Base-by-base conservation (phyloP, 2,113 vertebrate genomes). In the Pelusios castaneus region DNA sequence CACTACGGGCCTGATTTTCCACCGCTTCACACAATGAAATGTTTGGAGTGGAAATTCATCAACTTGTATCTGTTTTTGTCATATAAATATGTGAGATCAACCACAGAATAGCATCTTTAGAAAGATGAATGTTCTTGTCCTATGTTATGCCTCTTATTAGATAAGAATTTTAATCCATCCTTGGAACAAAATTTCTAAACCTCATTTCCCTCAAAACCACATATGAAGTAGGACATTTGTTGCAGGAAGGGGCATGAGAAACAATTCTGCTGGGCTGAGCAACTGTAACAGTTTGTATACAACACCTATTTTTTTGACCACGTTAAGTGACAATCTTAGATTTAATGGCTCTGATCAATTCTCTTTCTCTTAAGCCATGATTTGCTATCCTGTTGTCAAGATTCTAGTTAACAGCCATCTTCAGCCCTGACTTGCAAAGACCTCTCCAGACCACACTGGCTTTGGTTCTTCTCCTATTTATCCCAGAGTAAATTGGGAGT, bases 331-430 rank as follows among this genome's bases (percentile, higher is more conserved):
- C 51, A 52, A 52, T 52, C 14, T 52, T 52, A 52, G 51, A 52
- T 52, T 13, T 52, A 3, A 11, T 45, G 85, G 55, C 52, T 25
- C 31, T 91, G 34, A 70, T 38, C n/a, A 58, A 81, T 80, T 94
- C 29, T 79, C 5, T 87, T 87, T 9, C 24, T 88, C 34, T 38
- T 88, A 92, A 92, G 87, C 75, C 45, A 67, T 29, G 27, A 80
- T 34, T 85, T 85, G 88, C 41, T 49, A 90, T 94, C 94, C 84
- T 87, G 80, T 90, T 82, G 75, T 2, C 77, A 88, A 93, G 91
- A 93, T 88, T 88, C 94, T 91, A 11, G 80, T n/a, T 6, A 92
- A 85, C 92, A 88, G 94, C 90, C 75, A n/a, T 84, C 93, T 92
- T 60, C 75, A 13, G 7, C 70, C 84, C 52, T 8, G 14, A 27